Base-by-base conservation (phyloP, 2,113 vertebrate species). In the Piprites chloris region DNA sequence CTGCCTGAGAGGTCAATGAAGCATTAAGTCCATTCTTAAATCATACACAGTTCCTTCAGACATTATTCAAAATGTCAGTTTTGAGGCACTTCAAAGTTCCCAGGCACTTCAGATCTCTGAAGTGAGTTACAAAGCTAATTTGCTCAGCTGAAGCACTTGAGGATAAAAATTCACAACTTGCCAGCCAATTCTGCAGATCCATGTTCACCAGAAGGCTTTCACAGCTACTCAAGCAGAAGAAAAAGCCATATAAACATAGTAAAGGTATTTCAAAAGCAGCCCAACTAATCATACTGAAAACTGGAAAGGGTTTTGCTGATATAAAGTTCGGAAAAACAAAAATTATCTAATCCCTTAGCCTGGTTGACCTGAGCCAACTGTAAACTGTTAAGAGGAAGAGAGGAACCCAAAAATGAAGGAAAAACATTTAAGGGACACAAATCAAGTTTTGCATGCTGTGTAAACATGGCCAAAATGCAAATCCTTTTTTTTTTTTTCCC, bases 21-120 rank as follows among this genome's bases (percentile, higher is more conserved):
- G 67, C 82, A 69, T 90, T 76, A 75, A 97, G 78, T 87, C 85
- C 85, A 85, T 91, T 90, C 88, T 96, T 85, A 79, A 91, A 83
- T 76, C 65, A 85, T 52, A 56, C 68, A 61, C n/a, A 73, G 28
- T 39, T 95, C 13, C 79, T 88, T 76, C 71, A 73, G 75, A 85
- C 67, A 76, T 94, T 94, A 97, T 92, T 80, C 42, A 93, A 90
- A 95, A 93, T 86, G 85, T 46, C 88, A 83, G 42, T 76, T 94
- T 79, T 75, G 74, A 94, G 71, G 85, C 82, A 83, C 75, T 96
- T 93, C 75, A 85, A 90, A 96, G 85, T 76, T 91, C 46, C 67
- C 62, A 80, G 65, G 67, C 71, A 80, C 78, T 96, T 93, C 74
- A 94, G 71, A 69, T 83, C 66, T 95, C 88, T 62, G 52, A 91